Evolutionary conservation across 64 coral and sea anemone genomes (phyloP).

Genomic region (Hydrozoanthus tunicans): DNA sequence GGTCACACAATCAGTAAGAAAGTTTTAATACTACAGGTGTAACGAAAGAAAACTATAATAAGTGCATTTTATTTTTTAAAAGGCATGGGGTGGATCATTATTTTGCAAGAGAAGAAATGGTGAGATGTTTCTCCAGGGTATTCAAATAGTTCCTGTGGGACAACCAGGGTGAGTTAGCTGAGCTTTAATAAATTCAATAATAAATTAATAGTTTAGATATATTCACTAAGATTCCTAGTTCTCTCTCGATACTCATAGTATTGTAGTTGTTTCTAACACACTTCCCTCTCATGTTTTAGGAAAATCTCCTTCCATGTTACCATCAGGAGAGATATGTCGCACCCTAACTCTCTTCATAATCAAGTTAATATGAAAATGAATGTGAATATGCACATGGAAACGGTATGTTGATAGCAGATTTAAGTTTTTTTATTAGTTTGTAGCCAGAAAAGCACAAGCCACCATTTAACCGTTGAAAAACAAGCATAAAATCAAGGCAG

Average conservation of each 20-base stretch:
- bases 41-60: neutral
- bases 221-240: neutral
- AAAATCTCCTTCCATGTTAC: conserved; percentile 97
- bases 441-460: too few relatives aligned
- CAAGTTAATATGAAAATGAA: conserved; percentile 96
- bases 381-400: conserved; percentile 94
- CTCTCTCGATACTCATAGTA: neutral
- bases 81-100: conserved; percentile 91
- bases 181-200: neutral
- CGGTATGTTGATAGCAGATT: conserved; percentile 50
- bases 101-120: conserved; percentile 89
- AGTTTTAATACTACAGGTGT: neutral
- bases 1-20: neutral
- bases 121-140: conserved; percentile 84
- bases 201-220: neutral
- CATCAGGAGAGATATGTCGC: conserved; percentile 84
- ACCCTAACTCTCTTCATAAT: conserved; percentile 80
- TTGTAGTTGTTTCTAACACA: neutral
- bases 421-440: too few relatives aligned
- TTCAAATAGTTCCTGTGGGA: conserved; percentile 95
- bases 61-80: neutral
- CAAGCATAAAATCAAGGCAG: too few relatives aligned
- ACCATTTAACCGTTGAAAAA: too few relatives aligned
- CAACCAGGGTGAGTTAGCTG: conserved; percentile 79
- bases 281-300: conserved; percentile 32